Base-by-base conservation (phyloP, 2,888 invertebrate species). In the Lampropteryx suffumata region DNA sequence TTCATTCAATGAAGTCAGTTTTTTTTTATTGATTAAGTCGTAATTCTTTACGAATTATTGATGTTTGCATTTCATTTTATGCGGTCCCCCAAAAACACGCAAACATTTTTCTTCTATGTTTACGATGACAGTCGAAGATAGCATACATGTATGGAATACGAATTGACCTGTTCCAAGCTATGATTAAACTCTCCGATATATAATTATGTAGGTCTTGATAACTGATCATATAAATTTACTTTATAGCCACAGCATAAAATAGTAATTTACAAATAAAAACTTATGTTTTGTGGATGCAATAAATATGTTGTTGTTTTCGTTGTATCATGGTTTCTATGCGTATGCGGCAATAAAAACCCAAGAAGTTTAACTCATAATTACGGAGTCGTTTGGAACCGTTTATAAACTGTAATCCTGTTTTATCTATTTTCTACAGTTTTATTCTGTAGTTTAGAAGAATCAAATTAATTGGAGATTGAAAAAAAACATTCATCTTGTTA, bases 101-200 rank as follows among this genome's bases (percentile, higher is more conserved):
- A 21, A 54, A 30, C 7, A 37, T 27, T 32, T 13, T 36, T 46
- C 45, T 46, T 37, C 46, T 42, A 46, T 51, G 51, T 46, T 51
- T 51, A 53, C 50, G 61, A 61, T 57, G 59, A 53, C 56, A 59
- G 56, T 36, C 51, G 39, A 46, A 61, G 57, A 61, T 61, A 61
- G 50, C 29, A 41, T 29, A 37, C 36, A 41, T n/a, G 45, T 33
- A 45, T 36, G 44, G 55, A 50, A 57, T 57, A 57, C 47, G 45
- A 41, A 55, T 49, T 34, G 37, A 50, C 46, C 35, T 36, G 35
- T 46, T 12, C 29, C 48, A 17, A 21, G 44, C 33, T 55, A 49
- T 53, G 42, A 46, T 59, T 47, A 54, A 47, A 47, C 21, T 29
- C 36, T 28, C 17, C n/a, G 42, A 47, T 34, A 10, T 44, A 34